phyloP scores from a whole-genome alignment of 37 sponge, comb jelly and placozoan genomes.

The Aphrocallistes beatrix region DNA sequence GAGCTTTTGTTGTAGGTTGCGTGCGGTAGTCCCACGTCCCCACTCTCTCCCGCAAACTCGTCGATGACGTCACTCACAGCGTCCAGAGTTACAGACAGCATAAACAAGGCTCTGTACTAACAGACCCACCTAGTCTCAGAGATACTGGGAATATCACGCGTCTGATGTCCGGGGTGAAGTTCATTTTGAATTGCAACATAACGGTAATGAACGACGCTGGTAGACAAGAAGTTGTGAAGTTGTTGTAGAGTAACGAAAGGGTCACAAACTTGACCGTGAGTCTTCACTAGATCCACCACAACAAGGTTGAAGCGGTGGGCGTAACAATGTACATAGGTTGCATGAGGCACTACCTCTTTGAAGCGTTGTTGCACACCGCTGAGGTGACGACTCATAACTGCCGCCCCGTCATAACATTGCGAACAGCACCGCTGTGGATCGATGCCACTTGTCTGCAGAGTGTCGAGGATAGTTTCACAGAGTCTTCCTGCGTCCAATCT shows the following conservation, averaged over 20 bases:
- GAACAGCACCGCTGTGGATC: slow-evolving; percentile 7
- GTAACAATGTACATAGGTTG: slow-evolving; percentile 16
- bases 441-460: not conserved
- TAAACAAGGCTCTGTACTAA: not conserved
- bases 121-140: slow-evolving; percentile 12
- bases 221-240: not conserved
- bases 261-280: slow-evolving; percentile 13
- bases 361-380: slow-evolving; percentile 6
- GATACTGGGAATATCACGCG: slow-evolving; percentile 7
- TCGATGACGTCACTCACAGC: slow-evolving; percentile 16
- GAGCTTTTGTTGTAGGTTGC: not conserved
- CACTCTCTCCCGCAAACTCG: slow-evolving; percentile 16
- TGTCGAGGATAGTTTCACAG: slow-evolving; percentile 7
- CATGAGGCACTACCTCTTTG: slow-evolving; percentile 19
- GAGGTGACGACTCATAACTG: slow-evolving; percentile 13
- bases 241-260: slow-evolving; percentile 19
- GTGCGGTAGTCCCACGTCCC: not conserved
- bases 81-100: not conserved
- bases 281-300: slow-evolving; percentile 13
- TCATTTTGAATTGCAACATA: slow-evolving; percentile 18
- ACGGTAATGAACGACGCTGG: slow-evolving; percentile 6
- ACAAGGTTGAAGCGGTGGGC: slow-evolving; percentile 10
- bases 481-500: not conserved
- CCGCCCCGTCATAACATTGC: slow-evolving; percentile 20
- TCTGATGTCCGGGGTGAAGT: slow-evolving; percentile 15